Base-by-base conservation (phyloP, 2,797 vertebrate species). In the Rhyacichthys aspro region DNA sequence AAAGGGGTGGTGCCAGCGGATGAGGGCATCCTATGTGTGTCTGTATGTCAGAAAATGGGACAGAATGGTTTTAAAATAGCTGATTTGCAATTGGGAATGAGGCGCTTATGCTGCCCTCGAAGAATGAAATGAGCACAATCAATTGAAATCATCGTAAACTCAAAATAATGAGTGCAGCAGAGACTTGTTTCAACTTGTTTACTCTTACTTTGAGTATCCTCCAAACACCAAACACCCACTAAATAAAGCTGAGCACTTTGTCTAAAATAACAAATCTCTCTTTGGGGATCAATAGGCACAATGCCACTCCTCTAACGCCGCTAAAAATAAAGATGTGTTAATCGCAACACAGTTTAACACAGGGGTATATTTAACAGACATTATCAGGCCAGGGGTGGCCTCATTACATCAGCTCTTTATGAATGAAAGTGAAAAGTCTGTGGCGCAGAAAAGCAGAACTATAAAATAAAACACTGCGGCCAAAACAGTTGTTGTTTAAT, bases 401-500 rank as follows among this genome's bases (percentile, higher is more conserved):
- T 70, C 47, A 63, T 63, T 70, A 72, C 36, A 63, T 66, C 78
- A 72, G 28, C 34, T 68, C 42, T 71, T 59, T 61, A 74, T 53
- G 53, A 75, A 67, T 71, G 28, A 74, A 77, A 63, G 36, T 38
- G 23, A 63, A 62, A 74, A 72, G 41, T 65, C 33, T 43, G 48
- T 32, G 12, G 41, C 44, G 39, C 39, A 32, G 55, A 72, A 64
- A 73, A 73, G 38, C 50, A 70, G 43, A 73, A 65, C 61, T 55
- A 67, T 72, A 67, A 80, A 82, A 79, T 66, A 75, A 72, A 48
- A 74, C 15, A 34, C 45, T 74, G 67, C 18, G 17, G 55, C 7
- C 52, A 54, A 79, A 86, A 76, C 79, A 70, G 78, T 83, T 86
- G 74, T 84, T 82, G 74, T 83, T 86, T 83, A 84, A 86, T 78